A percentile compares a stretch with the other conserved stretches of the same genome.
phyloP scores from a whole-genome alignment of 2,888 invertebrate genomes.

The Drosophila lacicola region DNA sequence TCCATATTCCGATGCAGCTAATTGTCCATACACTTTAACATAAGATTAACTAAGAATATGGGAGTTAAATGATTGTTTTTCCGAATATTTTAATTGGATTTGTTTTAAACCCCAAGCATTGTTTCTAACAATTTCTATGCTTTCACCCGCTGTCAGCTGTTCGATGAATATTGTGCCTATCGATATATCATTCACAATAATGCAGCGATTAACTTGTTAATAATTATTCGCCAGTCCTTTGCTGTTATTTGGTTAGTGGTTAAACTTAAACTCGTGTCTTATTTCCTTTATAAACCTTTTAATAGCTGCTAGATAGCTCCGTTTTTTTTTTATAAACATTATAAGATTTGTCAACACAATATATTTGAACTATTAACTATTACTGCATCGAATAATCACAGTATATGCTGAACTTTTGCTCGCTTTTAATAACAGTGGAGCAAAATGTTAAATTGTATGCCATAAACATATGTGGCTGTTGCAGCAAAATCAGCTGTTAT shows the following conservation, averaged over 20 bases:
- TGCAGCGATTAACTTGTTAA: not conserved
- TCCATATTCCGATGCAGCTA: constrained; percentile 88
- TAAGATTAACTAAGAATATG: constrained; percentile 19
- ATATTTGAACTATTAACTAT: no score
- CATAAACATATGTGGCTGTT: constrained; percentile 30
- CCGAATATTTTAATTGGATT: not conserved
- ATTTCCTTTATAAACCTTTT: no score
- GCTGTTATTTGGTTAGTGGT: not conserved
- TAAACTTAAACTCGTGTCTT: not conserved
- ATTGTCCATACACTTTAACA: constrained; percentile 20
- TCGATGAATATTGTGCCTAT: constrained; percentile 14
- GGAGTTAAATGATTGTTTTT: constrained; percentile 9
- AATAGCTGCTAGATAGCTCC: no score
- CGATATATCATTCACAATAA: constrained; percentile 12
- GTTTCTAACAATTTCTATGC: constrained; percentile 40
- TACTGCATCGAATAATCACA: no score
- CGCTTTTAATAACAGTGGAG: constrained; percentile 17
- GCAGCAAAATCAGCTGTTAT: constrained; percentile 41
- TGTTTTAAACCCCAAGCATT: constrained; percentile 34
- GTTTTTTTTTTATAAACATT: no score
- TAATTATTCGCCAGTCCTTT: not conserved
- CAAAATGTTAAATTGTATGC: constrained; percentile 7
- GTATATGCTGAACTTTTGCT: not conserved
- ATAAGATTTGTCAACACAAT: no score
- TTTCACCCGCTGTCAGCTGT: constrained; percentile 54